Base-by-base conservation (phyloP, 2,113 vertebrate species). In the Meriones unguiculatus region DNA sequence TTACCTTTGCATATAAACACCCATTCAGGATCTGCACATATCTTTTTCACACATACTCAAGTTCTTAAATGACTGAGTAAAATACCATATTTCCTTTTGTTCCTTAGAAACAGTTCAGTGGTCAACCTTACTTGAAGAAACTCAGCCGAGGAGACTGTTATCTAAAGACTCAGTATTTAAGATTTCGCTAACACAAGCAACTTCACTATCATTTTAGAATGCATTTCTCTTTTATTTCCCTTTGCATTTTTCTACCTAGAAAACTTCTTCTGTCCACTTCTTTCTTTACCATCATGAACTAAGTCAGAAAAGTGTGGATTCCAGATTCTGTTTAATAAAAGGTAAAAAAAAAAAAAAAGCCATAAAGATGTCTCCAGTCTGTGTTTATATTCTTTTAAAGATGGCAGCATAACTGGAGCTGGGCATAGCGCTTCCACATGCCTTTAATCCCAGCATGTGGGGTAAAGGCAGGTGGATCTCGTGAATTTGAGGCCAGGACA, bases 61-160 rank as follows among this genome's bases (percentile, higher is more conserved):
- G 9, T 91, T 57, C 64, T 72, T 96, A 81, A 90, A 84, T 87
- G 20, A 62, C 65, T 50, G 54, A 95, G 28, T 81, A 64, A 59
- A 91, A 91, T 54, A 75, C 2, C 22, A 5, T 84, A 62, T 67
- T 84, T 92, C 93, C 59, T 90, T 91, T 92, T 54, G 30, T 54
- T 59, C 64, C 54, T 90, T 35, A 87, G 24, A 92, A 93, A 95
- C 25, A 93, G 9, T 30, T 87, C 46, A 67, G n/a, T 78, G 30
- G 90, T 77, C 12, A 78, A n/a, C 72, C 80, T 90, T 94, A 77
- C 9, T 72, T 85, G 77, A 80, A 30, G 90, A 93, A 96, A 93
- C 92, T 89, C 72, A 86, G 38, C 46, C 52, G 35, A 80, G 7
- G 25, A 75, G 28, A 87, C 9, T n/a, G 50, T 67, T 28, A 90